Conservation (phyloP, 53 echinoderm and acorn worm genomes). For the Actinopyga echinites region DNA sequence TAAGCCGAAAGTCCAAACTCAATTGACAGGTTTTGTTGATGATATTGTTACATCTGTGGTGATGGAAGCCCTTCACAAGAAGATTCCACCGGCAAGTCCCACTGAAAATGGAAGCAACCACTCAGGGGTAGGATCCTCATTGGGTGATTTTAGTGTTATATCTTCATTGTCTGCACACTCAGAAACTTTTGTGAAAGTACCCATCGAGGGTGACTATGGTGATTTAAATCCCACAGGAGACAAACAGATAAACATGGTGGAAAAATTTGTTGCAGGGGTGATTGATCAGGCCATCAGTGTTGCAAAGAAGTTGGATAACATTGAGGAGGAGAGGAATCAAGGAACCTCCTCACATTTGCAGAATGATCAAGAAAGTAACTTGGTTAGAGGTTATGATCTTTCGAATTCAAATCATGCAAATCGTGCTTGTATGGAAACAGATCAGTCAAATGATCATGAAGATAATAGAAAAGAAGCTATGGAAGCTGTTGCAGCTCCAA, state of each 20-base stretch:
- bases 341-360: too few relatives aligned
- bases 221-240: background rate
- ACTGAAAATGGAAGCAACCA: constrained; percentile 52
- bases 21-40: constrained; percentile 32
- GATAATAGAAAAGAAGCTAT: too few relatives aligned
- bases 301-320: constrained; percentile 49
- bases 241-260: constrained; percentile 21
- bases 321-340: background rate
- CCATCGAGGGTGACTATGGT: constrained; percentile 53
- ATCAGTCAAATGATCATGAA: too few relatives aligned
- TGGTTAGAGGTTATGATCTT: too few relatives aligned
- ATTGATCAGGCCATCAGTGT: constrained; percentile 62
- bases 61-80: constrained; percentile 45
- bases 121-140: constrained; percentile 24
- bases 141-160: constrained; percentile 86
- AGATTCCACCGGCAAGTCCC: background rate
- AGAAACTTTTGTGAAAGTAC: constrained; percentile 79
- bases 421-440: too few relatives aligned
- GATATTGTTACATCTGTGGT: constrained; percentile 56
- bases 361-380: too few relatives aligned
- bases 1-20: background rate
- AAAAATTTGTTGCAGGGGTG: constrained; percentile 52
- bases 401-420: too few relatives aligned
- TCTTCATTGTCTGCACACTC: constrained; percentile 79
- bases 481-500: too few relatives aligned